Evolutionary conservation across 2,113 vertebrate genomes (phyloP), one percentile per base, ranked within the genome.

Genomic region (Xiphophorus maculatus): DNA sequence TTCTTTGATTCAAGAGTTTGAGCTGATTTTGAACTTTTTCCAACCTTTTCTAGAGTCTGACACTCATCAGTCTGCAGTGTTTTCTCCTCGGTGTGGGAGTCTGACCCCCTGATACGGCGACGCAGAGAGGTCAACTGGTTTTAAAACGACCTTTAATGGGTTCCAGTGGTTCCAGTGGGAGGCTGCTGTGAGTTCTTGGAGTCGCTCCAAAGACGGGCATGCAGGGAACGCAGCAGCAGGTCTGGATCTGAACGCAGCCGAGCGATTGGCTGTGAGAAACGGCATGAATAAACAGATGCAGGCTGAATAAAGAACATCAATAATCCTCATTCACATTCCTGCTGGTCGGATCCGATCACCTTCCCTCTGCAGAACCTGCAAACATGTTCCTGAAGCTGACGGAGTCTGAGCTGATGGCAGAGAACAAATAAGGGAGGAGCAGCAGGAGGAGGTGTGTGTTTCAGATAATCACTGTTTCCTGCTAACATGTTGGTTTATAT

Each of bases 361-460:
- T 17, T 66, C 66, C 60, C 40, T 29, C 66, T 29, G 72, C 13
- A 7, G 13, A 19, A 69, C 22, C 30, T 61, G 64, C 5, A 37
- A 63, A 68, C 51, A 40, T 80, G 76, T 69, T 66, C 61, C 65
- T 65, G 63, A 27, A 65, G 80, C 62, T 32, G 68, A 83, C 69
- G 48, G 81, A 63, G 75, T 58, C 32, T 69, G 73, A 73, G 74
- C 74, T 78, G 86, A 81, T 84, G 10, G 64, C 84, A 85, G 80
- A 84, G 70, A 82, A 78, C 83, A 80, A 82, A 85, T 87, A 80
- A 79, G 83, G 85, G 84, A 69, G 82, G 74, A 78, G 71, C 71
- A 22, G 1, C 62, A 17, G 62, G 15, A 32, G 12, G 35, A 27
- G n/a, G 19, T 54, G 51, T 3, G 51, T n/a, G 51, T 17, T 58